Evolutionary conservation across 2,113 vertebrate genomes (phyloP).

Genomic region (Callipepla squamata): DNA sequence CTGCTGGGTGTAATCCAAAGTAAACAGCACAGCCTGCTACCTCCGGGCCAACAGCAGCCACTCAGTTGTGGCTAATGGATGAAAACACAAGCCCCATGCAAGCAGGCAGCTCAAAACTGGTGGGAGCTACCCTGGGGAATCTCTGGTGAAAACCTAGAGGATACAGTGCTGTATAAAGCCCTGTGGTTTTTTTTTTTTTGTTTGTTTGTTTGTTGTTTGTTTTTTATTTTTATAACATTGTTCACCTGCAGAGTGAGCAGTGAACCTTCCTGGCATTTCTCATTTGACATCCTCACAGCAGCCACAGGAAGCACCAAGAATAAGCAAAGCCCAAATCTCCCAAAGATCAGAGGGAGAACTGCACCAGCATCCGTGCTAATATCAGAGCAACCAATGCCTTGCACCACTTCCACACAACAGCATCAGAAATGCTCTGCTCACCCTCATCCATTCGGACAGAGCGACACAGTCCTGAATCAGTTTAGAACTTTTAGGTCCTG

Average conservation of each 20-base stretch:
- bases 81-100: not conserved
- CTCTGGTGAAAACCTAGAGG: not conserved
- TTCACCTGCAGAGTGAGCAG: not conserved
- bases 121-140: not conserved
- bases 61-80: not conserved
- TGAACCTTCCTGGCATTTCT: not conserved
- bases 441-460: not conserved
- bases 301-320: not conserved
- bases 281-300: not conserved
- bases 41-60: not conserved
- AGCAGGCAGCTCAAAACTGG: not conserved
- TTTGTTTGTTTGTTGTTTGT: too few relatives aligned
- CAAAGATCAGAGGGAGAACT: not conserved
- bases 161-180: not conserved
- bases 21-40: not conserved
- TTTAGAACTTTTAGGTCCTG: not conserved
- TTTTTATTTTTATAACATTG: not conserved
- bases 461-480: not conserved
- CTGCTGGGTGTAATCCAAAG: not conserved
- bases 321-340: not conserved
- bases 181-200: not conserved
- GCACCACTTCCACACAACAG: not conserved
- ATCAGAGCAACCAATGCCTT: not conserved
- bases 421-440: not conserved
- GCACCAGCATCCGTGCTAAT: not conserved